Evolutionary conservation across 2,888 invertebrate genomes (phyloP), one percentile per base, ranked within the genome.

Genomic region (Cosmia pyralina): DNA sequence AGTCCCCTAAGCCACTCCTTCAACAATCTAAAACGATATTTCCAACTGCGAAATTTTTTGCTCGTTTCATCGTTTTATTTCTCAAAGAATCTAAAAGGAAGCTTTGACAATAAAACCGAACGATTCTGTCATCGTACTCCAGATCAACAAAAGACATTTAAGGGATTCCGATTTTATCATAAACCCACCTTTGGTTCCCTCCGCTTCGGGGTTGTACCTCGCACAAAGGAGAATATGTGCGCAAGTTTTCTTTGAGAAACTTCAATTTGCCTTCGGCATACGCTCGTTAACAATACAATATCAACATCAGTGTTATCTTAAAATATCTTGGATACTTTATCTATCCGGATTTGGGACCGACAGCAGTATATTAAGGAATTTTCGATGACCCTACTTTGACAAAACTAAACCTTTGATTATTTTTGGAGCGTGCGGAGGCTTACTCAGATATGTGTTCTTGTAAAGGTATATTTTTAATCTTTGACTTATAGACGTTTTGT

Each of bases 141-240:
- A 76, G 64, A 80, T 84, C 80, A 76, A 77, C 75, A 84, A 84
- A 84, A 86, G 74, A 78, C 78, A 82, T 79, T 84, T 84, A 82
- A 80, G 71, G 68, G 82, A 82, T 86, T 82, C 73, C 52, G 68
- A 80, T 84, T 84, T 82, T 80, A 82, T 75, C 78, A 86, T 86
- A 81, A 81, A 73, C 69, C 75, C 63, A 86, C 87, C 81, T 85
- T 72, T 55, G 65, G 68, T 73, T 78, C 67, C 67, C 44, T 52
- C 17, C 65, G 82, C 85, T 77, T 63, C 64, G 75, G 87, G 81
- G 74, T 68, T 22, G 73, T 63, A 64, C 65, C 55, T 74, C 60
- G 48, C 65, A 81, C 74, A 85, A 85, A 86, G 77, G 79, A 63
- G 79, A 83, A 85, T 84, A 81, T 85, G 78, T 78, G 73, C 58